Evolutionary conservation across 2,797 vertebrate species (phyloP), one percentile per base, ranked within the genome.

Genomic region (Sebastes matsubarae): DNA sequence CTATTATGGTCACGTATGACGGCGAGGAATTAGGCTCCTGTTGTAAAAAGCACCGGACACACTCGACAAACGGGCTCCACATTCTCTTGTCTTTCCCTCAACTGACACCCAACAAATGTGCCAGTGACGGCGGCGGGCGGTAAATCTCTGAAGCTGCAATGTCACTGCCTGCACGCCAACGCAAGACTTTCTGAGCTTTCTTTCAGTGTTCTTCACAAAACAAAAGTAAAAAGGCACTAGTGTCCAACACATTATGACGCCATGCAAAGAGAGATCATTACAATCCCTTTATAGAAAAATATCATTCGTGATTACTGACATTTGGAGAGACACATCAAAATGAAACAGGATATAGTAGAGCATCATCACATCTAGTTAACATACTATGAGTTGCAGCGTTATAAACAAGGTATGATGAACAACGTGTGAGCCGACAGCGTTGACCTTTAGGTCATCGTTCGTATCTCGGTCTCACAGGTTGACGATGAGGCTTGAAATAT

Each of bases 161-260:
- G 65, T 73, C 60, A 22, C 77, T 54, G 67, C 36, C 82, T 64
- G 71, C 69, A 57, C 71, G 29, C 60, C 65, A 34, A 91, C 93
- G 90, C 89, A 91, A 94, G 87, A 93, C 94, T 94, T 92, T 93
- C 77, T 85, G 93, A 87, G 90, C 80, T 91, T 79, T 83, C 85
- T 85, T 95, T 95, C 93, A 84, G 75, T 87, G 81, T 87, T 87
- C 75, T 83, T 83, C 73, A 88, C 67, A 84, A 87, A 84, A 85
- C 77, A 91, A 86, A 91, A 88, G 78, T 73, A 85, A 97, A 50
- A 97, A 98, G 96, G 96, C 97, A 97, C 97, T 96, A 88, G 59
- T 86, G 85, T 91, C 86, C 84, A 87, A 86, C 89, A 89, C 75
- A 83, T 85, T 84, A 77, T 80, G 81, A 87, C 22, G 82, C 87